phyloP scores from a whole-genome alignment of 2,888 invertebrate genomes.

The Eulithis testata region DNA sequence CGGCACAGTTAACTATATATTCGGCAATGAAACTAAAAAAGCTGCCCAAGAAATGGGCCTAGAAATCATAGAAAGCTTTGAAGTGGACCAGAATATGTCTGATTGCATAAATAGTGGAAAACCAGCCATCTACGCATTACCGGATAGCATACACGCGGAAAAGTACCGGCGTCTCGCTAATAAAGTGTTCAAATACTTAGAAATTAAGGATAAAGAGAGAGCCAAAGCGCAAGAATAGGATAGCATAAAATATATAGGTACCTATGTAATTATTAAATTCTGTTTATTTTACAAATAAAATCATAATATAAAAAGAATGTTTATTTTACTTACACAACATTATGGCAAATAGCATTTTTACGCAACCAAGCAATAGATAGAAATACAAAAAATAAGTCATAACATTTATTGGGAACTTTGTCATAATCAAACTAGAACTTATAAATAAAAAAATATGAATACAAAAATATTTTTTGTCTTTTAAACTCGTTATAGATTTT shows the following conservation, averaged over 20 bases:
- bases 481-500: conserved; percentile 52
- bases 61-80: conserved; percentile 88
- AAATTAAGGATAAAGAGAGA: conserved; percentile 61
- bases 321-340: conserved; percentile 13
- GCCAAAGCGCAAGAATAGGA: conserved; percentile 61
- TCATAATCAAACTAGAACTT: conserved; percentile 58
- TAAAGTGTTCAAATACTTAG: conserved; percentile 76
- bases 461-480: conserved; percentile 76
- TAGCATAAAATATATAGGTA: conserved; percentile 41
- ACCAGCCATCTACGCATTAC: conserved; percentile 89
- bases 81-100: conserved; percentile 88
- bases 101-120: conserved; percentile 89
- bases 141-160: conserved; percentile 81
- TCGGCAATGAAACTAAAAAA: conserved; percentile 87
- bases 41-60: conserved; percentile 87
- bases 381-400: conserved; percentile 64
- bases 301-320: conserved; percentile 50
- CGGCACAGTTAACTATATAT: conserved; percentile 88
- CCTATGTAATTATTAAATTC: conserved; percentile 56
- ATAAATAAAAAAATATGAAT: conserved; percentile 67
- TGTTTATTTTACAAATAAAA: conserved; percentile 63
- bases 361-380: conserved; percentile 5
- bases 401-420: conserved; percentile 74
- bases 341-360: conserved; percentile 13
- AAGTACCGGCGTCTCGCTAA: conserved; percentile 76